phyloP scores from a whole-genome alignment of 1,140 invertebrate species.

The Drosophila littoralis region DNA sequence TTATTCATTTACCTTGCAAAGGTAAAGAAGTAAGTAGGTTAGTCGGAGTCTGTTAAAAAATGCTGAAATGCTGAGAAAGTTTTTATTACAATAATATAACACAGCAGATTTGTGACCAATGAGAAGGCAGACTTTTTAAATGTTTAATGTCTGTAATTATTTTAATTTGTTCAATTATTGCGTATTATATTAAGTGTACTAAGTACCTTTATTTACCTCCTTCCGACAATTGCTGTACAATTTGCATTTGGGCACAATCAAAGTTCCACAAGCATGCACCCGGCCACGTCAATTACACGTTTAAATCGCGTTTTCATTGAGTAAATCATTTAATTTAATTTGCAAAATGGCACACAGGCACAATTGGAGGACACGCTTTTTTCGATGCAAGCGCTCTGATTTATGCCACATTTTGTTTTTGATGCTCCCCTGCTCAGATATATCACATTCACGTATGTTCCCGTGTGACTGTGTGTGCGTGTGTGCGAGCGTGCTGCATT shows the following conservation, averaged over 20 bases:
- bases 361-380: slow-evolving; percentile 1
- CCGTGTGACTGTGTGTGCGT: neutral
- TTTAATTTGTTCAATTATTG: neutral
- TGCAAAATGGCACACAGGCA: slow-evolving; percentile 30
- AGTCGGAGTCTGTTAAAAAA: too few relatives aligned
- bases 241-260: slow-evolving; percentile 28
- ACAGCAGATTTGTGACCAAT: too few relatives aligned
- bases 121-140: too few relatives aligned
- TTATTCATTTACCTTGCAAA: too few relatives aligned
- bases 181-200: neutral
- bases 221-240: neutral
- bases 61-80: too few relatives aligned
- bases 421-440: neutral
- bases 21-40: too few relatives aligned
- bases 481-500: slow-evolving; percentile 28
- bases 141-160: too few relatives aligned
- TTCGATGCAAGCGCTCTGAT: slow-evolving; percentile 24
- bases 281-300: slow-evolving; percentile 41
- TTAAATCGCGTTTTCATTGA: slow-evolving; percentile 48
- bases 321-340: slow-evolving; percentile 70
- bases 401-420: slow-evolving; percentile 19
- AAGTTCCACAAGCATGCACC: slow-evolving; percentile 15
- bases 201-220: neutral
- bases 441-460: slow-evolving; percentile 1
- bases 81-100: too few relatives aligned